Conservation (phyloP, 1,140 invertebrate genomes). For the Drosophila equinoxialis region DNA sequence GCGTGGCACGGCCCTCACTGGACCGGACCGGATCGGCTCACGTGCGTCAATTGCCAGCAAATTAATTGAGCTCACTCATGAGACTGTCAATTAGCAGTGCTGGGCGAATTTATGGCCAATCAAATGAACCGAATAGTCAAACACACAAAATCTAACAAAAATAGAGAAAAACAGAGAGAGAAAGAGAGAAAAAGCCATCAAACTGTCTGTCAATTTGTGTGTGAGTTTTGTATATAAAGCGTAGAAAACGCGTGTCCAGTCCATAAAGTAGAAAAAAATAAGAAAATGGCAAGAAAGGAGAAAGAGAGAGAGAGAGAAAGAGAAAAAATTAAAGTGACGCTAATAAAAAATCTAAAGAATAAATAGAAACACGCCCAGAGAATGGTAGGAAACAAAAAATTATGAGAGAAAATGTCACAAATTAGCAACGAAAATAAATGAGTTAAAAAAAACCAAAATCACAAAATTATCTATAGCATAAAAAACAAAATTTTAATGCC, state of each 20-base stretch:
- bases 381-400: neutral
- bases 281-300: constrained; percentile 27
- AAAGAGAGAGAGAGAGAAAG: constrained; percentile 5
- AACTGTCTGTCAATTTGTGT: constrained; percentile 31
- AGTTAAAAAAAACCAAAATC: constrained; percentile 18
- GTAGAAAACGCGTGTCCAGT: constrained; percentile 47
- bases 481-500: neutral
- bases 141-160: constrained; percentile 27
- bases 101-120: constrained; percentile 61
- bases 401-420: constrained; percentile 65
- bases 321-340: constrained; percentile 24
- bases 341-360: constrained; percentile 34
- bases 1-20: neutral
- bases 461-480: neutral
- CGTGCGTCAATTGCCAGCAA: constrained; percentile 72
- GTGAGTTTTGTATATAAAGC: constrained; percentile 7
- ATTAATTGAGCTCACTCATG: constrained; percentile 77
- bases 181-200: constrained; percentile 14
- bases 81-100: constrained; percentile 72
- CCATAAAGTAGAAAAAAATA: constrained; percentile 46
- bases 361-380: constrained; percentile 9
- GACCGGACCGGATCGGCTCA: constrained; percentile 16
- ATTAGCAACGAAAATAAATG: constrained; percentile 80
- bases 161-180: neutral
- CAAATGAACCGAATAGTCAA: constrained; percentile 17